phyloP scores from a whole-genome alignment of 2,888 invertebrate genomes.

The Trachelus troglodyta region DNA sequence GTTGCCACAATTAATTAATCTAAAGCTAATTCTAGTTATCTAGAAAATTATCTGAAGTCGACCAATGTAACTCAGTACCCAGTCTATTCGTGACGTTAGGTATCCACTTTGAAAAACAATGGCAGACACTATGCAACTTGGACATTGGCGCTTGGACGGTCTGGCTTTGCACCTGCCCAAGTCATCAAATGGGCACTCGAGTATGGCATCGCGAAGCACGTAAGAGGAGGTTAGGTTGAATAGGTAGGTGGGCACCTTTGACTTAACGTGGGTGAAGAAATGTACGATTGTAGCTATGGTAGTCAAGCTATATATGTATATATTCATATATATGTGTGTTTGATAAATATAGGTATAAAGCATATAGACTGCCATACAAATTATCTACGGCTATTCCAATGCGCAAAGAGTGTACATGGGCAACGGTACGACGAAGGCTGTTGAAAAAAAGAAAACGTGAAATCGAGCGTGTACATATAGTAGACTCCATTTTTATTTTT shows the following conservation, averaged over 20 bases:
- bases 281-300: neutral
- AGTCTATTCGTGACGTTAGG: neutral
- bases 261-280: neutral
- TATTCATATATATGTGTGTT: neutral
- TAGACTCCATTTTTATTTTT: neutral
- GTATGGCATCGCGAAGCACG: neutral
- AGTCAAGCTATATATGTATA: neutral
- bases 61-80: neutral
- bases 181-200: neutral
- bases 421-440: conserved; percentile 10
- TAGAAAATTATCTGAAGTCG: neutral
- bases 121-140: neutral
- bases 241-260: neutral
- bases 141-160: neutral
- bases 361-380: neutral
- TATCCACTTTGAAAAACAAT: neutral
- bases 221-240: neutral
- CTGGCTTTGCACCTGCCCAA: neutral
- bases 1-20: neutral
- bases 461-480: neutral
- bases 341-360: neutral
- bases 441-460: conserved; percentile 17
- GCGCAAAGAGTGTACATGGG: neutral
- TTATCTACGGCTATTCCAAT: neutral
- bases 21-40: neutral